Percentiles rank a stretch among this genome's conserved stretches.
phyloP scores from a whole-genome alignment of 2,888 invertebrate species.

The Ellobium chinense region DNA sequence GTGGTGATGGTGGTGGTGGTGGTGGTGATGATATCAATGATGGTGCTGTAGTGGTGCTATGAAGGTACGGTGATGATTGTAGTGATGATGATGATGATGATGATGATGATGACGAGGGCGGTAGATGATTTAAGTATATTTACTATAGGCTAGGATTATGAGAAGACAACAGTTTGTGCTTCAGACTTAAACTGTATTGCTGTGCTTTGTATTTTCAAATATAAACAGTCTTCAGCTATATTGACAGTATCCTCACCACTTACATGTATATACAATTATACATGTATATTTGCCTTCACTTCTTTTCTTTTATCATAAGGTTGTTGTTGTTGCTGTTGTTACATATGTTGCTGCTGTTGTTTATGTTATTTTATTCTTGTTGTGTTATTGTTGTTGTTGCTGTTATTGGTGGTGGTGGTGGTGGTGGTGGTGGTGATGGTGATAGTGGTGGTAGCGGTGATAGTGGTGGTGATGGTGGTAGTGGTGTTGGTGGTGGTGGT shows the following conservation, averaged over 20 bases:
- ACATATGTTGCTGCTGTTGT: not conserved
- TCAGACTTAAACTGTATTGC: too few relatives aligned
- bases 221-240: too few relatives aligned
- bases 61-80: not conserved
- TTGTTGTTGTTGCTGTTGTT: too few relatives aligned
- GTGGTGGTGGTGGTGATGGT: not conserved
- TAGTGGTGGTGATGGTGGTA: not conserved
- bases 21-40: not conserved
- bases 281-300: too few relatives aligned
- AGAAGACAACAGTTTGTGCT: too few relatives aligned
- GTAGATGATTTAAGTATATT: too few relatives aligned
- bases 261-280: too few relatives aligned
- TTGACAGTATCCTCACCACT: too few relatives aligned
- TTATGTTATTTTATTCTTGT: not conserved
- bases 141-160: too few relatives aligned
- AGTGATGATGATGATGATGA: too few relatives aligned
- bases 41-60: slow-evolving; percentile 9
- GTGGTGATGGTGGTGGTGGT: not conserved
- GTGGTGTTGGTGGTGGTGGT: not conserved
- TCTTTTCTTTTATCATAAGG: too few relatives aligned
- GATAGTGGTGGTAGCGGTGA: not conserved
- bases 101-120: not conserved
- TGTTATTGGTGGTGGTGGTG: not conserved
- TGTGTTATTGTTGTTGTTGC: not conserved
- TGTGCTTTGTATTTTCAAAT: too few relatives aligned